phyloP scores from a whole-genome alignment of 2,797 vertebrate genomes.

The Hirundo rustica region DNA sequence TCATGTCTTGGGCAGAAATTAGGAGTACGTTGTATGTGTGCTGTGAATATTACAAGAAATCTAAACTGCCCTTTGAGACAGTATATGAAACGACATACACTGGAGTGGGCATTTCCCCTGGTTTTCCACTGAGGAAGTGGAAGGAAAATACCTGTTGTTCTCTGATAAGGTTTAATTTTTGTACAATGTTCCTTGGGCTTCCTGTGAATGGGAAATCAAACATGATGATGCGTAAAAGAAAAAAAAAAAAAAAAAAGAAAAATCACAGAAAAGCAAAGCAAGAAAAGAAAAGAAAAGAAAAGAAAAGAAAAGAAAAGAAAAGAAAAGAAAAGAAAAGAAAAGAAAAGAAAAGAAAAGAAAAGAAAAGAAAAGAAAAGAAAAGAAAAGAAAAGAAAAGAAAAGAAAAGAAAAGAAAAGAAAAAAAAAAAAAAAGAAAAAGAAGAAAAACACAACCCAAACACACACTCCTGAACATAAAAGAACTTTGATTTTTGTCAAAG shows the following conservation, averaged over 20 bases:
- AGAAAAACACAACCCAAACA: background rate
- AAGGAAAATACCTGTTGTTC: background rate
- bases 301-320: background rate
- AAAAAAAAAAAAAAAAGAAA: no score
- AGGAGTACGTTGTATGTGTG: background rate
- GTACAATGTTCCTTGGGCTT: background rate
- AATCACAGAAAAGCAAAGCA: no score
- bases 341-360: no score
- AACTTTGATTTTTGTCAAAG: constrained; percentile 7
- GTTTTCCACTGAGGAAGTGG: background rate
- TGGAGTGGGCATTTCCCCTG: background rate
- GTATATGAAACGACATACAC: background rate
- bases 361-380: background rate
- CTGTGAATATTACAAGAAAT: background rate
- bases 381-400: no score
- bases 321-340: no score
- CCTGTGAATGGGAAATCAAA: background rate
- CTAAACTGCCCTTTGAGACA: background rate
- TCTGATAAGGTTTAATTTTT: background rate
- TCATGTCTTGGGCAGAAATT: background rate
- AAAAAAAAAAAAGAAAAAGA: background rate
- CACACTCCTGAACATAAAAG: background rate
- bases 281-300: no score
- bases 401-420: no score
- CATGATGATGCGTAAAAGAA: background rate